phyloP scores from a whole-genome alignment of 2,797 vertebrate genomes.

The Mareca strepera region DNA sequence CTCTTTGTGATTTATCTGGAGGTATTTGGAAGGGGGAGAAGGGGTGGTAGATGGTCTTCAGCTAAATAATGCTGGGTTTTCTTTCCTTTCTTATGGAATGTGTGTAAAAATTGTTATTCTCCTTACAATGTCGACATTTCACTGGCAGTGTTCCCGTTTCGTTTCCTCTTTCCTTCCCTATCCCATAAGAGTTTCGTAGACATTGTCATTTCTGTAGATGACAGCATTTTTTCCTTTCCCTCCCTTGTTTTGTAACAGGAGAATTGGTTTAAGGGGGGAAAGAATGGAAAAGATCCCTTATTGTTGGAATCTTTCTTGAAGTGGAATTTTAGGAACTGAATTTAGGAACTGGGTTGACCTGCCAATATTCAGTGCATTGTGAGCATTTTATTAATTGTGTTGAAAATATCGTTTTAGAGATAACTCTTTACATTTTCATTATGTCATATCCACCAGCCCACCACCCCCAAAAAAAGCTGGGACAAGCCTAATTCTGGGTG shows the following conservation, averaged over 20 bases:
- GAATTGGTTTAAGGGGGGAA: background rate
- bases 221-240: too few relatives aligned
- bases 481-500: background rate
- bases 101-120: background rate
- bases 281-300: background rate
- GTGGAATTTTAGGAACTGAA: background rate
- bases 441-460: background rate
- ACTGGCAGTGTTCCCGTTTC: background rate
- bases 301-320: background rate
- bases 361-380: background rate
- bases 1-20: background rate
- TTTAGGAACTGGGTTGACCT: background rate
- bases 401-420: background rate
- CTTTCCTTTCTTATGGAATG: background rate
- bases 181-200: background rate
- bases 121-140: rapidly evolving
- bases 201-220: background rate
- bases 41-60: background rate
- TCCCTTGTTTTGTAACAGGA: background rate
- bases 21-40: background rate
- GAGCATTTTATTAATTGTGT: background rate
- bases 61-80: background rate
- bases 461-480: too few relatives aligned
- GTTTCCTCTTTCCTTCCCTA: background rate
- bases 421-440: background rate